A percentile compares a stretch with the other conserved stretches of the same genome.
Conservation (phyloP, 2,113 vertebrate species). For the Scomber colias region DNA sequence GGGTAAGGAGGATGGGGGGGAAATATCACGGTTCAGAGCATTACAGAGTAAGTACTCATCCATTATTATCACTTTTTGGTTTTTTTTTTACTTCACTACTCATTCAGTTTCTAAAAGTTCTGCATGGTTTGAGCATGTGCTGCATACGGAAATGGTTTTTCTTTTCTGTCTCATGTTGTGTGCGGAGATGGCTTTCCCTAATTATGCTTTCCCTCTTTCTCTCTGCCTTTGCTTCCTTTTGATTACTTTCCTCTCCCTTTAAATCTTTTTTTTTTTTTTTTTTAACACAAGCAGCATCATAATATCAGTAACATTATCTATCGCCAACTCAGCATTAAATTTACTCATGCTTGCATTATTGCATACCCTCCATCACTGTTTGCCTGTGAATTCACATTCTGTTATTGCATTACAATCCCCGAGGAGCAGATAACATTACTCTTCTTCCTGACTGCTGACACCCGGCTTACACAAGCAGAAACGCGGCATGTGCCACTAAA, state of each 20-base stretch:
- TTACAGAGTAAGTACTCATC: slow-evolving; percentile 87
- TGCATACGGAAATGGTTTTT: slow-evolving; percentile 15
- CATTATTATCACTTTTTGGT: slow-evolving; percentile 51
- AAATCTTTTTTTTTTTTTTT: neutral
- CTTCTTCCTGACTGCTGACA: slow-evolving; percentile 40
- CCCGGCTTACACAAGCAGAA: slow-evolving; percentile 46
- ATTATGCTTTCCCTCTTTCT: slow-evolving; percentile 35
- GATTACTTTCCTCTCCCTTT: slow-evolving; percentile 17
- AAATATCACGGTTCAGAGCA: slow-evolving; percentile 87
- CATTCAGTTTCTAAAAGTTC: slow-evolving; percentile 32
- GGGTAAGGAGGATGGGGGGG: slow-evolving; percentile 91
- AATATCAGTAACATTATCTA: slow-evolving; percentile 38
- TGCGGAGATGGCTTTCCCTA: slow-evolving; percentile 19
- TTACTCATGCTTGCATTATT: slow-evolving; percentile 36
- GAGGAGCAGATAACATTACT: slow-evolving; percentile 33
- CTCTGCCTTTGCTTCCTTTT: slow-evolving; percentile 26
- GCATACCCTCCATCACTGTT: slow-evolving; percentile 35
- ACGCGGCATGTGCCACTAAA: slow-evolving; percentile 57
- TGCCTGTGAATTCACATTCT: slow-evolving; percentile 38
- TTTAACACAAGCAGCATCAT: slow-evolving; percentile 12
- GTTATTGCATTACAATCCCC: slow-evolving; percentile 40
- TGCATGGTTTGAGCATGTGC: slow-evolving; percentile 65
- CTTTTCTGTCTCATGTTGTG: slow-evolving; percentile 16
- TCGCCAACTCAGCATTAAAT: slow-evolving; percentile 18
- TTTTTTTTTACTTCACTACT: slow-evolving; percentile 37